These are phyloP conservation scores for Prosopocoilus inquinatus DNA, from an alignment of 2,888 invertebrate genomes.

Conservation along the genomic window DNA sequence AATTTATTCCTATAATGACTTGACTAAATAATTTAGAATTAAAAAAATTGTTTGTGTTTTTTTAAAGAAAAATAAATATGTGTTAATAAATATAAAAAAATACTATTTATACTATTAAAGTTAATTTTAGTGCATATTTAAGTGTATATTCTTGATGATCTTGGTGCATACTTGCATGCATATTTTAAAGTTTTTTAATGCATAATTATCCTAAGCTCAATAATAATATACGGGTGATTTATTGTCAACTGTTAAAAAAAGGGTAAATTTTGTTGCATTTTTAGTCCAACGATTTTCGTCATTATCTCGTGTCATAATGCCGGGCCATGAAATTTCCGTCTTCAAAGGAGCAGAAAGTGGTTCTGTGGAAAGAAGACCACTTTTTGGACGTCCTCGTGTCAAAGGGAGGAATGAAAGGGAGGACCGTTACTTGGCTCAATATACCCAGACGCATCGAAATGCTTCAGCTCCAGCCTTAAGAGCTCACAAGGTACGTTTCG, in stretches of 20 bases:
- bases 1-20: too few species aligned
- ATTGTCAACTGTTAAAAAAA: constrained; percentile 1
- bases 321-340: background rate
- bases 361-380: background rate
- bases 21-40: too few species aligned
- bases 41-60: too few species aligned
- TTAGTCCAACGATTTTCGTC: background rate
- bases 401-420: constrained; percentile 4
- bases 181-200: too few species aligned
- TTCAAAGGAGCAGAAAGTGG: background rate
- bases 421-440: background rate
- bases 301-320: background rate
- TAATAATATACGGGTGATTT: background rate
- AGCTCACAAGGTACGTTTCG: background rate
- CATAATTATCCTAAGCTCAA: too few species aligned
- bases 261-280: background rate
- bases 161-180: too few species aligned
- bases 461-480: constrained; percentile 5
- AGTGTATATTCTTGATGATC: too few species aligned
- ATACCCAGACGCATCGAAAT: background rate
- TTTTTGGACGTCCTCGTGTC: background rate
- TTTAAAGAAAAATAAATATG: too few species aligned
- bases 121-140: too few species aligned
- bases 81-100: too few species aligned
- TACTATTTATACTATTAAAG: too few species aligned